Conservation (phyloP, 2,113 vertebrate genomes). For the Corvus hawaiiensis region DNA sequence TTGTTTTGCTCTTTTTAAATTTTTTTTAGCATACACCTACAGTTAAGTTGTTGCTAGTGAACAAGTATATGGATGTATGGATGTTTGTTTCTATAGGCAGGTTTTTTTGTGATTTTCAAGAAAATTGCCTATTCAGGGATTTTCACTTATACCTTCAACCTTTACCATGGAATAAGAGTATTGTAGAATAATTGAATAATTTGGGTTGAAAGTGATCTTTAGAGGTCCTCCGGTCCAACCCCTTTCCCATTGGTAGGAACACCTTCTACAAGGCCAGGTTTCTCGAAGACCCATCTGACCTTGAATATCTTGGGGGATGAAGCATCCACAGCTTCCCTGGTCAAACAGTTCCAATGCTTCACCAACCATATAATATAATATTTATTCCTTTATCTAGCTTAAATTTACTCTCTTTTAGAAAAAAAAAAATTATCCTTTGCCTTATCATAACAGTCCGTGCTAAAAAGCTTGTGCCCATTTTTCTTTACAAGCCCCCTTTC, state of each 20-base stretch:
- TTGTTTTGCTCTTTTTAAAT: fast-evolving
- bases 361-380: neutral
- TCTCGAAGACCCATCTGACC: fast-evolving
- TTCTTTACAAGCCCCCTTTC: neutral
- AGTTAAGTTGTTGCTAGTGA: neutral
- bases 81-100: neutral
- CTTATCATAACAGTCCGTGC: fast-evolving
- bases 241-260: neutral
- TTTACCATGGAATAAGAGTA: neutral
- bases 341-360: neutral
- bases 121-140: neutral
- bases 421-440: too few relatives aligned
- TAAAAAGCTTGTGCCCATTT: neutral
- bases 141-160: neutral
- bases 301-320: neutral
- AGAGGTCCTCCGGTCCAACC: neutral
- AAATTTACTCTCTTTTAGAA: neutral
- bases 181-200: neutral
- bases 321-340: too few relatives aligned
- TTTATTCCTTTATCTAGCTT: neutral
- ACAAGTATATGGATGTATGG: neutral
- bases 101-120: neutral
- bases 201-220: neutral
- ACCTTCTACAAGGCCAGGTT: neutral
- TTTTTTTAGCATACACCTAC: neutral